Conservation (phyloP, 2,888 invertebrate genomes). For the Eretmocerus hayati region DNA sequence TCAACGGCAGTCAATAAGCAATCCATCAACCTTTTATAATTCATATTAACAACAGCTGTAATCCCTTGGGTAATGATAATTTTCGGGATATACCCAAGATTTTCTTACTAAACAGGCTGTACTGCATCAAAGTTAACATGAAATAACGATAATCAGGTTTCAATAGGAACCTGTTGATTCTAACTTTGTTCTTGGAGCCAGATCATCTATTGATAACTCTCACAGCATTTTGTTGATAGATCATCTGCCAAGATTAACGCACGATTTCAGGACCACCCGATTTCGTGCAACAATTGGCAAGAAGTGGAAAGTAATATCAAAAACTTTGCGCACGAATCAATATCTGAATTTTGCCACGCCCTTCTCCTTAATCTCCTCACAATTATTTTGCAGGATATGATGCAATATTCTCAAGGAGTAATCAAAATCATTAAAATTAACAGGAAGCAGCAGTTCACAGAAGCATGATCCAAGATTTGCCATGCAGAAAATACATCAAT, state of each 20-base stretch:
- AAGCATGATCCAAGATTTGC: slow-evolving; percentile 46
- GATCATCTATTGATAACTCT: slow-evolving; percentile 10
- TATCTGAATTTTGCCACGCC: slow-evolving; percentile 16
- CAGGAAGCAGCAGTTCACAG: slow-evolving; percentile 43
- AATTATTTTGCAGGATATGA: slow-evolving; percentile 18
- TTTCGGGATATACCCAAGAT: no score
- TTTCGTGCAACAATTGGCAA: slow-evolving; percentile 24
- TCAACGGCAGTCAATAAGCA: no score
- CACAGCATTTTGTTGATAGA: slow-evolving; percentile 25
- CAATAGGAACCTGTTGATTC: no score
- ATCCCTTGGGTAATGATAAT: no score
- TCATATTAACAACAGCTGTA: no score
- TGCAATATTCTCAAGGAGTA: slow-evolving; percentile 35
- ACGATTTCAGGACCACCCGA: slow-evolving; percentile 43
- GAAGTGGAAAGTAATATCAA: slow-evolving; percentile 13
- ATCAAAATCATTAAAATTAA: slow-evolving; percentile 44
- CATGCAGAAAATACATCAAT: slow-evolving; percentile 46
- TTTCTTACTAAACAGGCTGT: no score
- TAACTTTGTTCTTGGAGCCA: no score
- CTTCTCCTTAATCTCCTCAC: slow-evolving; percentile 12
- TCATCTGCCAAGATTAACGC: slow-evolving; percentile 38
- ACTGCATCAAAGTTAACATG: no score
- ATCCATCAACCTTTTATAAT: no score
- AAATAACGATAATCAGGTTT: no score
- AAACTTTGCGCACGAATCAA: slow-evolving; percentile 12